phyloP scores from a whole-genome alignment of 1,140 invertebrate genomes.

The Panonychus citri region DNA sequence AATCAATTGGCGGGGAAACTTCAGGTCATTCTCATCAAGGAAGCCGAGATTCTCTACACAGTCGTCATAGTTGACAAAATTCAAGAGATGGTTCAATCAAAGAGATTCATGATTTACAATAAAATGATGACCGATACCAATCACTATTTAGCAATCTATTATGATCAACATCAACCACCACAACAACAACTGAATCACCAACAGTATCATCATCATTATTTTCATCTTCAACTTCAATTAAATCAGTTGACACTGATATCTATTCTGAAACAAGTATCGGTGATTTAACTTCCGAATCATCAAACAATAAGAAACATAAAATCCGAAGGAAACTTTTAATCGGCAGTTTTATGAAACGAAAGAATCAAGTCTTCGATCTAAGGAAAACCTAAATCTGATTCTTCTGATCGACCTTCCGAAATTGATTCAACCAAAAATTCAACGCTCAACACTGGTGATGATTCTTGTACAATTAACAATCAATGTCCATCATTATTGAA shows the following conservation, averaged over 20 bases:
- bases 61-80: slow-evolving; percentile 20
- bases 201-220: slow-evolving; percentile 21
- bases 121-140: background rate
- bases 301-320: slow-evolving; percentile 49
- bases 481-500: slow-evolving; percentile 5
- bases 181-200: slow-evolving; percentile 6
- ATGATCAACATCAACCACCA: too few relatives aligned
- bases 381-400: slow-evolving; percentile 29
- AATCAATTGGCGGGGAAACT: background rate
- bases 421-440: background rate
- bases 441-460: slow-evolving; percentile 13
- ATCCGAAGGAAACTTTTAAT: slow-evolving; percentile 55
- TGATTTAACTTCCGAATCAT: background rate
- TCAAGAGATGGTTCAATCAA: background rate
- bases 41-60: slow-evolving; percentile 27
- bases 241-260: background rate
- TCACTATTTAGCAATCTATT: too few relatives aligned
- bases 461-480: background rate
- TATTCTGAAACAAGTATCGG: background rate
- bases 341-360: slow-evolving; percentile 61
- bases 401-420: background rate
- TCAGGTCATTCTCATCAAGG: slow-evolving; percentile 28
- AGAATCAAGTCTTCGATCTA: slow-evolving; percentile 77
- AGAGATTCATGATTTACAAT: background rate
- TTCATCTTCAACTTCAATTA: slow-evolving; percentile 4